Evolutionary conservation across 2,113 vertebrate species (phyloP), one percentile per base, ranked within the genome.

Genomic region (Phrynosoma platyrhinos): DNA sequence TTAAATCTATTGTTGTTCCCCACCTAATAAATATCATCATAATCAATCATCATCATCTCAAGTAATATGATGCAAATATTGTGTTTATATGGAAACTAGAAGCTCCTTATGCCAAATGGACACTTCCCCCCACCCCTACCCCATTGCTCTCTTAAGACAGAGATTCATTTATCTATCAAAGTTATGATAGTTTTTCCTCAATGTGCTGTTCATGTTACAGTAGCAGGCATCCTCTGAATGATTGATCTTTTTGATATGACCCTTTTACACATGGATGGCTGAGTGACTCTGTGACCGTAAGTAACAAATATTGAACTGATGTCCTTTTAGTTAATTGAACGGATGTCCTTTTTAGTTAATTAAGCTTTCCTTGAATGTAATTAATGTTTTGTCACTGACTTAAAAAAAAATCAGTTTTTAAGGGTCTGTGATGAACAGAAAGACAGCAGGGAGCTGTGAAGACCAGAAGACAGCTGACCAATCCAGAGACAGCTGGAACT

Each of bases 161-260:
- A 79, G 58, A 12, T 1, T 0, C 14, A 9, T 1, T 0, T n/a
- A 13, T 30, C 79, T 27, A 8, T 72, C 62, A 71, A 1, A 2
- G 4, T 91, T 30, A 20, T 77, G 68, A 71, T 83, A 68, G 30
- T 68, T 75, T 87, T 93, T 85, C 36, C 53, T 25, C 1, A 58
- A 9, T 2, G 64, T 52, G 12, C 53, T 82, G 62, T 3, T 14
- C 53, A 47, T 92, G 82, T 36, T 83, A 84, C 86, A 79, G 2
- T 86, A 25, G 68, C 5, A 1, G 18, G 2, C 71, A 30, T 2
- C 78, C 6, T 25, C 64, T 79, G 18, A 91, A 69, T 89, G 66
- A 80, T 83, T 94, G 83, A 72, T 90, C 88, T 96, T 90, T 93
- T 87, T 77, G 87, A 72, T 89, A 78, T 91, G 86, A 94, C 86